Base-by-base conservation (phyloP, 2,797 vertebrate species). In the Tolypeutes matacus region DNA sequence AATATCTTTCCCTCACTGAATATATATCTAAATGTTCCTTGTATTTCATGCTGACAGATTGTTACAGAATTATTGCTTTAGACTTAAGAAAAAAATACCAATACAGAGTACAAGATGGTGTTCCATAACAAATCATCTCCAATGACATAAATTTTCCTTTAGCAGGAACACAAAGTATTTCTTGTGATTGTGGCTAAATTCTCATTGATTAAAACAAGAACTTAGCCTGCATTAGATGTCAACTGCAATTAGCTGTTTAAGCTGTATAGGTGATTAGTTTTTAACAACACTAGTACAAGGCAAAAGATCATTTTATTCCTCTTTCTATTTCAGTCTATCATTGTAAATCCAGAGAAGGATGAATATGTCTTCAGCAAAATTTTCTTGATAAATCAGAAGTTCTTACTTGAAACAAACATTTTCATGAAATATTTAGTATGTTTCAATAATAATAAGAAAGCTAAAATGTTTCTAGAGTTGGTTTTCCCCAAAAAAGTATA, bases 301-400 rank as follows among this genome's bases (percentile, higher is more conserved):
- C 34, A 60, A 81, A 90, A 31, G 12, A 51, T 77, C 3, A 29
- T 2, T 65, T 73, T 67, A 60, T 2, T 51, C 82, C 5, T 56
- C 17, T 73, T 80, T 70, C 25, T 78, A 25, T 82, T 46, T 94
- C 29, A 31, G 11, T 36, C n/a, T 64, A 1, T 82, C 14, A 69
- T 83, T 91, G 23, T 80, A 84, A 97, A 77, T 51, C 31, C 42
- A 89, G 23, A 77, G 29, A 92, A 94, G 34, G 18, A 69, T 58
- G 64, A 83, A 87, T 42, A 86, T 15, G 72, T 25, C 20, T 56
- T 86, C 31, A 92, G 20, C 0, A 92, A 69, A 92, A 80, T 0
- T 51, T 65, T 65, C 64, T 31, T 36, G 58, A 17, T 77, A 89
- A 91, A 17, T 82, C 31, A 88, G 42, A 29, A 0, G 60, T 14